Base-by-base conservation (phyloP, 2,797 vertebrate species). In the Microctenopoma steveboyesi region DNA sequence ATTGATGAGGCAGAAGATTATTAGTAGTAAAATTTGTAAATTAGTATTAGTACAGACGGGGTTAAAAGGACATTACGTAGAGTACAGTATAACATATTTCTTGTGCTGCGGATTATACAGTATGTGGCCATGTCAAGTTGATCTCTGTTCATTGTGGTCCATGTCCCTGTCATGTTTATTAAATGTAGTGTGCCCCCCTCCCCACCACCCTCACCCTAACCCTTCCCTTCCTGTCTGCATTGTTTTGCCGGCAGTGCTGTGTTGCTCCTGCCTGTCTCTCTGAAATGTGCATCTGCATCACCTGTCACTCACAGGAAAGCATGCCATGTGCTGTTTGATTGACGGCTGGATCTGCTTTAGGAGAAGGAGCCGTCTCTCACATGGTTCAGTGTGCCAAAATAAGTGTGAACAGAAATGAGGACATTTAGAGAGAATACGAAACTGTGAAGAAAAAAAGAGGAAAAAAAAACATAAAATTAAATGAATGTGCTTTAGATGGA, bases 221-320 rank as follows among this genome's bases (percentile, higher is more conserved):
- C 40, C 14, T 54, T 67, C 30, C 39, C 54, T 68, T 72, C 73
- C 71, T 69, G 81, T 78, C 87, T 64, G 46, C 80, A 78, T 83
- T 90, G 88, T 90, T 90, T 87, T 82, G 74, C 82, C 82, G 78
- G 85, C 82, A 85, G 79, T 84, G 76, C 79, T 47, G 68, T 73
- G 69, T 80, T 43, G 51, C 78, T 81, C 37, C 37, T 6, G 51
- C 86, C 88, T 69, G 27, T 76, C 88, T 86, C 81, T 69, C 69
- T 67, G 68, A 88, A 90, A 90, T 90, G 89, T 92, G 89, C 91
- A 89, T 91, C 89, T 90, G 89, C 90, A 89, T 87, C 89, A 86
- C 87, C 90, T 86, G 91, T 87, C 91, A 92, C 81, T 91, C 89
- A 89, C 66, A 33, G 69, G 69, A 72, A 85, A 75, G 70, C 69